Percentiles rank a stretch among this genome's conserved stretches.
Conservation (phyloP, 2,113 vertebrate species). For the Electrona antarctica region DNA sequence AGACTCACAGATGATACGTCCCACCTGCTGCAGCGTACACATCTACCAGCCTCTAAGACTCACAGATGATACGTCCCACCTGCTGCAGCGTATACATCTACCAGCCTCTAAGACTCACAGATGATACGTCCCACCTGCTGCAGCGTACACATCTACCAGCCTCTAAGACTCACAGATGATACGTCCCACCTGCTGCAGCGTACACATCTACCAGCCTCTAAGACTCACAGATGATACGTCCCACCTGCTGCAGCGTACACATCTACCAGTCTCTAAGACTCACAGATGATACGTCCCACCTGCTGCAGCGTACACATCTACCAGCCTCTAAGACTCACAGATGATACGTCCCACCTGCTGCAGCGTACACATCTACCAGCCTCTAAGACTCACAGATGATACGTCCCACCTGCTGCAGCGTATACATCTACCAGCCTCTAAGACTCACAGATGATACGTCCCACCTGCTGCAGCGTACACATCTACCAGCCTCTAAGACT, state of each 20-base stretch:
- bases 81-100: conserved; percentile 35
- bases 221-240: conserved; percentile 81
- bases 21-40: conserved; percentile 68
- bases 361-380: too few species aligned
- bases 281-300: conserved; percentile 82
- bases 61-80: conserved; percentile 82
- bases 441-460: conserved; percentile 81
- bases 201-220: too few species aligned
- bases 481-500: conserved; percentile 50
- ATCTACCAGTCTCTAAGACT: conserved; percentile 51
- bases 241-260: conserved; percentile 68
- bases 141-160: too few species aligned
- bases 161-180: conserved; percentile 74
- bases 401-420: conserved; percentile 76
- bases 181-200: conserved; percentile 76
- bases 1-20: conserved; percentile 81
- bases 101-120: conserved; percentile 68
- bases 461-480: conserved; percentile 68
- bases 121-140: conserved; percentile 80
- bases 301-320: conserved; percentile 36
- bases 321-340: conserved; percentile 68
- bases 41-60: conserved; percentile 50
- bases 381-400: conserved; percentile 74
- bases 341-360: conserved; percentile 80
- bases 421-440: too few species aligned